These are phyloP conservation scores for Dryocosmus kuriphilus DNA, from an alignment of 2,888 invertebrate species.

Conservation along the genomic window DNA sequence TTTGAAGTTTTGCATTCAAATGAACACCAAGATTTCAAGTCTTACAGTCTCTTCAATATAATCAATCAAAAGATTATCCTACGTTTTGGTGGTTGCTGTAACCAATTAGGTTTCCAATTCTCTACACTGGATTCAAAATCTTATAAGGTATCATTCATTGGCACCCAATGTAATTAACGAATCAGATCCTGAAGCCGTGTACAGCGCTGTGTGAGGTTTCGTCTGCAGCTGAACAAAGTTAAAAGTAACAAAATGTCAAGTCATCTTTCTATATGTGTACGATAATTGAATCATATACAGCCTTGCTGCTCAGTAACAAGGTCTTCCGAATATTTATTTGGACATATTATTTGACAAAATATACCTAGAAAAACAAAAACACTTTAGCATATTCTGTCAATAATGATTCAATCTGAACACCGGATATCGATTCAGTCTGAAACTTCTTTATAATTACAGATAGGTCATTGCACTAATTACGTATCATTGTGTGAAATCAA, in stretches of 20 bases:
- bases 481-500: not conserved
- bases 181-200: not conserved
- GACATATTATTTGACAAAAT: not conserved
- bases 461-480: not conserved
- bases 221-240: slow-evolving; percentile 3
- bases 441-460: not conserved
- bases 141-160: slow-evolving; percentile 5
- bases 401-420: not conserved
- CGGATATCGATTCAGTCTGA: not conserved
- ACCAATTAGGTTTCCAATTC: not conserved
- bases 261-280: not conserved
- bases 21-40: too few species aligned
- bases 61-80: not conserved
- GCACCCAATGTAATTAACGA: not conserved
- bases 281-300: not conserved
- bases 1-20: too few species aligned
- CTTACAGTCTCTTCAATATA: too few species aligned
- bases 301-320: not conserved
- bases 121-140: not conserved
- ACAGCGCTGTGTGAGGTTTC: slow-evolving; percentile 1
- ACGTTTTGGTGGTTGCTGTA: not conserved
- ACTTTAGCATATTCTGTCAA: not conserved
- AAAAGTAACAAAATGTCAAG: not conserved
- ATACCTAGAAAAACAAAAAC: not conserved
- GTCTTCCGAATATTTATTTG: not conserved